Evolutionary conservation across 2,113 vertebrate genomes (phyloP).

Genomic region (Cyphomyrus plagiostoma): DNA sequence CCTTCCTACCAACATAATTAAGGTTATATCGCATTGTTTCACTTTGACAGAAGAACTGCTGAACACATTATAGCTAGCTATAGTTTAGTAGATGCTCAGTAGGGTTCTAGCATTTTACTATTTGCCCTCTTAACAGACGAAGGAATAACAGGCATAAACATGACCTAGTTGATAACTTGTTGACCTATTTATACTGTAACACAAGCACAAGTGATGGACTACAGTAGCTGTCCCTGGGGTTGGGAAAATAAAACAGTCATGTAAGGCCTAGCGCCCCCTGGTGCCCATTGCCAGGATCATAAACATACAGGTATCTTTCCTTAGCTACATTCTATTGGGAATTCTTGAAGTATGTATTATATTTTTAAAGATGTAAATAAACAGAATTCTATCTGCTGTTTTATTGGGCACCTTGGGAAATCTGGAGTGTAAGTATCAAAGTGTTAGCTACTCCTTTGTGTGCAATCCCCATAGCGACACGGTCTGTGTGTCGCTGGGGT

Average conservation of each 20-base stretch:
- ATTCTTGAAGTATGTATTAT: not conserved
- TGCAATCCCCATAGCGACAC: not conserved
- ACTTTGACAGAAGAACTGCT: not conserved
- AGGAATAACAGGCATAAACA: not conserved
- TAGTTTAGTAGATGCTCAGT: not conserved
- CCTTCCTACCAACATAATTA: not conserved
- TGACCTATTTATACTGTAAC: not conserved
- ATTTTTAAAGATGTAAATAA: slow-evolving; percentile 1
- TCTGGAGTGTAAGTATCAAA: not conserved
- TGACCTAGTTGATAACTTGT: not conserved
- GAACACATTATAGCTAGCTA: not conserved
- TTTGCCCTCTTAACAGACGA: not conserved
- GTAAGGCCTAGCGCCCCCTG: not conserved
- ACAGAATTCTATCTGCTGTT: not conserved
- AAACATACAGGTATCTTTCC: not conserved
- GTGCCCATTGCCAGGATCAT: not conserved
- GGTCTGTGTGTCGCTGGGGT: not conserved
- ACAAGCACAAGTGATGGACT: not conserved
- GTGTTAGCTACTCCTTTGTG: not conserved
- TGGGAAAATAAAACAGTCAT: not conserved
- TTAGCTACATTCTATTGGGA: not conserved
- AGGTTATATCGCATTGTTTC: not conserved
- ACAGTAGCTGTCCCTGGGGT: not conserved
- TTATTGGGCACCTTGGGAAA: not conserved
- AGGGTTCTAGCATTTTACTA: not conserved